Percentiles rank a stretch among this genome's conserved stretches.
phyloP scores from a whole-genome alignment of 2,888 invertebrate species.

The Meiosimyza decipiens region DNA sequence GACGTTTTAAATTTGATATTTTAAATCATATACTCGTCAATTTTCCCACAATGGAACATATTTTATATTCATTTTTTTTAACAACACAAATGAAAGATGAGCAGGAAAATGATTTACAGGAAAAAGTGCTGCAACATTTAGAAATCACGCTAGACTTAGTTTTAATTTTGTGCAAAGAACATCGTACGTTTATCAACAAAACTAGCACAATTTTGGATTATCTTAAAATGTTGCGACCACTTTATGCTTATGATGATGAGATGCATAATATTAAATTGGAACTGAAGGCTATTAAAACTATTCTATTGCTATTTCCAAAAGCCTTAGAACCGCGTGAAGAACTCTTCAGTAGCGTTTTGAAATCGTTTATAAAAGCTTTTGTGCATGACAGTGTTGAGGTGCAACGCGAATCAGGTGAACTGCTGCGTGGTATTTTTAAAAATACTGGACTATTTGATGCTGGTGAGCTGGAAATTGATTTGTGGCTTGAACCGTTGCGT shows the following conservation, averaged over 20 bases:
- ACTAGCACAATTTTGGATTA: constrained; percentile 63
- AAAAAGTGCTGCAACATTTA: constrained; percentile 58
- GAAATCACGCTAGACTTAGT: constrained; percentile 62
- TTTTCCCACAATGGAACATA: constrained; percentile 61
- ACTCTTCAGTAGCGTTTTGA: constrained; percentile 70
- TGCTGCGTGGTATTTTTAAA: constrained; percentile 71
- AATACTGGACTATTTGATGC: constrained; percentile 75
- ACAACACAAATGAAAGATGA: constrained; percentile 47
- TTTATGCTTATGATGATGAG: constrained; percentile 52
- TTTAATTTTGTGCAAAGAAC: constrained; percentile 60
- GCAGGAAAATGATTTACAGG: constrained; percentile 46
- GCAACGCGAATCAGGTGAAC: constrained; percentile 69
- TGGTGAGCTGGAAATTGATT: constrained; percentile 72
- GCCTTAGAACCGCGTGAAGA: constrained; percentile 69
- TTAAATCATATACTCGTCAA: constrained; percentile 63
- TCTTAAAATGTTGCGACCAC: constrained; percentile 60
- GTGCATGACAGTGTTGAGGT: constrained; percentile 58
- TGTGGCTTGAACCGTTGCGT: constrained; percentile 72
- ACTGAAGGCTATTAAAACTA: constrained; percentile 64
- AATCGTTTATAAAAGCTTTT: constrained; percentile 71
- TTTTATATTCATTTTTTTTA: constrained; percentile 57
- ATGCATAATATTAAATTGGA: constrained; percentile 55
- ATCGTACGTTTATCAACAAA: constrained; percentile 63
- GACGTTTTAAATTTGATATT: constrained; percentile 65
- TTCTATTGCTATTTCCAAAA: constrained; percentile 67